phyloP scores from a whole-genome alignment of 2,113 vertebrate species.

The Ahaetulla prasina region DNA sequence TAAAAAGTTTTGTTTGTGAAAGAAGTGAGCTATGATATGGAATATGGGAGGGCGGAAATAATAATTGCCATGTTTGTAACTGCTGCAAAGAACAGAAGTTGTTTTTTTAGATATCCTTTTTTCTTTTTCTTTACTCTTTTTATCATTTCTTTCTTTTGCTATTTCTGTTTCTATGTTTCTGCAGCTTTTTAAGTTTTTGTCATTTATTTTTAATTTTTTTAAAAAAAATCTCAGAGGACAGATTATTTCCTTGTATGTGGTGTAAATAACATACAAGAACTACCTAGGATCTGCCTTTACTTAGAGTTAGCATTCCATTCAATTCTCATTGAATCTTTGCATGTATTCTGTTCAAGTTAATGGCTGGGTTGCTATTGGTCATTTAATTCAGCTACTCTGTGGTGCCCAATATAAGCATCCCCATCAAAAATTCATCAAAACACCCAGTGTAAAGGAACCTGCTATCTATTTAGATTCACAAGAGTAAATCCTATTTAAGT shows the following conservation, averaged over 20 bases:
- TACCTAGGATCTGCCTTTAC: not conserved
- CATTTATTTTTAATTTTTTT: not conserved
- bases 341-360: not conserved
- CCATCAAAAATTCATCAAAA: not conserved
- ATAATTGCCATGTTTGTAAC: not conserved
- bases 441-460: not conserved
- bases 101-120: not conserved
- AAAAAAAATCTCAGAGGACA: not conserved
- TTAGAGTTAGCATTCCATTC: not conserved
- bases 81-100: not conserved
- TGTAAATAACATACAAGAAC: not conserved
- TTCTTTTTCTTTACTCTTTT: not conserved
- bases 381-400: not conserved
- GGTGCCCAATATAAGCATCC: not conserved
- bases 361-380: not conserved
- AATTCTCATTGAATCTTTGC: not conserved
- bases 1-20: not conserved
- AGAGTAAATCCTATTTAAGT: not conserved
- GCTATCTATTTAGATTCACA: not conserved
- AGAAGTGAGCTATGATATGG: not conserved
- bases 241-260: not conserved
- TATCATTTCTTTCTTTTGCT: not conserved
- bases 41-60: not conserved
- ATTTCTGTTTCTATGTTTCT: not conserved
- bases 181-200: not conserved